Base-by-base conservation (phyloP, 1,140 invertebrate genomes). In the Pseudomyrmex concolor region DNA sequence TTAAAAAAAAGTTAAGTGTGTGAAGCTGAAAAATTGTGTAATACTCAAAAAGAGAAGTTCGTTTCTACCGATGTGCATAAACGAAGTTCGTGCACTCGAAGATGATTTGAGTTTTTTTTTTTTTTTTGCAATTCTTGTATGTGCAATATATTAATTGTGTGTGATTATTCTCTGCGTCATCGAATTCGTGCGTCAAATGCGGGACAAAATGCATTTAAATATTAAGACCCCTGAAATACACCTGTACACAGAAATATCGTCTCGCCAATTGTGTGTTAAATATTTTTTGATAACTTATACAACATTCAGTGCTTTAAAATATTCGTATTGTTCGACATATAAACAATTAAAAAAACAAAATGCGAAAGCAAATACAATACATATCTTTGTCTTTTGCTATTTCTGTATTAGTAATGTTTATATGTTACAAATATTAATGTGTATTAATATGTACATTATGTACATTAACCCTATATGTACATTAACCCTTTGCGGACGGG, bases 161-260 rank as follows among this genome's bases (percentile, higher is more conserved):
- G 19, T 64, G n/a, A 51, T 67, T 34, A 34, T 34, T 34, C 34
- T 34, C 34, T 67, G 17, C 19, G 51, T 9, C 7, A 34, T 54
- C 15, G n/a, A 57, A 45, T 55, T 68, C 13, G n/a, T n/a, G n/a
- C n/a, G 22, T 55, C 62, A n/a, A 67, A 17, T 55, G 45, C 17
- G 45, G 4, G 34, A 57, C 9, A 45, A 22, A n/a, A 25, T 78
- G 74, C 74, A 78, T 78, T 78, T 78, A 78, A 78, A 22, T 22
- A 22, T 51, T 57, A 45, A 67, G 17, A 68, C 45, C 5, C 45
- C 5, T 9, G 15, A 34, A 34, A 57, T 67, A 12, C 22, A 15
- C 15, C 8, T 50, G 25, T 12, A 55, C 68, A 59, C 68, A 59
- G 34, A 22, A 45, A 25, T 25, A 68, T 45, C 10, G 5, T 70